phyloP scores from a whole-genome alignment of 2,888 invertebrate genomes.

The Philopedon plagiatum region DNA sequence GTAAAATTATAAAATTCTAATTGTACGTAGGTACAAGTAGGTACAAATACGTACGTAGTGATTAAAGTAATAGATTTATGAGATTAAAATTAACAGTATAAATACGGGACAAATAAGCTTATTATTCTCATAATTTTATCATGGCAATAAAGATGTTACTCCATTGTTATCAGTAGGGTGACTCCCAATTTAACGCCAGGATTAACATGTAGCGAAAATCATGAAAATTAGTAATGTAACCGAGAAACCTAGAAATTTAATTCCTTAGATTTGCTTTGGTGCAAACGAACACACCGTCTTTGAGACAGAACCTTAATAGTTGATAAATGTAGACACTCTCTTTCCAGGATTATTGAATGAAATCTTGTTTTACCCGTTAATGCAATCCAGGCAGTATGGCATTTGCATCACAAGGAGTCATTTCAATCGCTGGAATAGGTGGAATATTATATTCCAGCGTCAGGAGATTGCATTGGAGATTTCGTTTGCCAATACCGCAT shows the following conservation, averaged over 20 bases:
- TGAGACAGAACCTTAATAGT: neutral
- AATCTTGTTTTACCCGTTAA: slow-evolving; percentile 27
- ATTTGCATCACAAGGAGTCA: slow-evolving; percentile 41
- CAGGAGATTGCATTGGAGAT: slow-evolving; percentile 37
- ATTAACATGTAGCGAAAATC: slow-evolving; percentile 12
- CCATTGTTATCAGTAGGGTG: slow-evolving; percentile 29
- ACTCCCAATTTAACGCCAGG: slow-evolving; percentile 15
- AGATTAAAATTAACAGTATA: no score
- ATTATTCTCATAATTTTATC: no score
- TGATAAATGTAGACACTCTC: slow-evolving; percentile 14
- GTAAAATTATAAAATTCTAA: no score
- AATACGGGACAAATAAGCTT: no score
- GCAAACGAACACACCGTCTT: slow-evolving; percentile 2
- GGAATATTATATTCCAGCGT: slow-evolving; percentile 39
- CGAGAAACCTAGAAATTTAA: slow-evolving; percentile 1
- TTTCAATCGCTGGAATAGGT: slow-evolving; percentile 23
- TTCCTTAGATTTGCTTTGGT: slow-evolving; percentile 16
- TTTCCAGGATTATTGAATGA: slow-evolving; percentile 27
- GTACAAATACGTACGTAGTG: no score
- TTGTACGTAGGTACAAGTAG: no score
- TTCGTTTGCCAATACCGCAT: slow-evolving; percentile 15
- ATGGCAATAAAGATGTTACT: slow-evolving; percentile 21
- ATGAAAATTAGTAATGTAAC: slow-evolving; percentile 17
- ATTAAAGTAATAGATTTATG: no score
- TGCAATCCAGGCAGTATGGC: slow-evolving; percentile 7